These are phyloP conservation scores for Entomyzon cyanotis DNA, from an alignment of 2,113 vertebrate species.

Conservation along the genomic window DNA sequence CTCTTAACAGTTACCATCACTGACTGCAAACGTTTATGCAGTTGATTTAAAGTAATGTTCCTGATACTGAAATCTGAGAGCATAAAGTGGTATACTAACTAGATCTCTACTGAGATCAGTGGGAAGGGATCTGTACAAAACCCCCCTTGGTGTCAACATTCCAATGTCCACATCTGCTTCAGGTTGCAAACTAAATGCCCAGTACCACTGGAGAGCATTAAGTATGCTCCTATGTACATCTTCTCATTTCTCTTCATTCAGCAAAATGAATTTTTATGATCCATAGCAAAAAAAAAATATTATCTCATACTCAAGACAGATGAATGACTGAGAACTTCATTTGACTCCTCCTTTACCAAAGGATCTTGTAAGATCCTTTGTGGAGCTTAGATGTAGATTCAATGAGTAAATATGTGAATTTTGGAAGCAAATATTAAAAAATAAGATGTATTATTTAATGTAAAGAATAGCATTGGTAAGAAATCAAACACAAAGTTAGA, in stretches of 20 bases:
- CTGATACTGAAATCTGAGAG: background rate
- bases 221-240: background rate
- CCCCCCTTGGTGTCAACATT: background rate
- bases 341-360: background rate
- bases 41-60: background rate
- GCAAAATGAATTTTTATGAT: background rate
- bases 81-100: background rate
- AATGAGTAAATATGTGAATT: background rate
- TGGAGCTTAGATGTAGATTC: background rate
- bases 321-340: background rate
- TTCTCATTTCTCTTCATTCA: background rate
- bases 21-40: background rate
- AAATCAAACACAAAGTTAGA: background rate
- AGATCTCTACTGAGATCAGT: background rate
- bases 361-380: background rate
- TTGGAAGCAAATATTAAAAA: background rate
- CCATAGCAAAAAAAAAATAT: background rate
- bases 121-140: background rate
- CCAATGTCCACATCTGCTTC: background rate
- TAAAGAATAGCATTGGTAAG: background rate
- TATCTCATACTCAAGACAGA: background rate
- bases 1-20: background rate
- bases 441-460: background rate
- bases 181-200: background rate
- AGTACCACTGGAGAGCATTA: background rate